Evolutionary conservation across 2,797 vertebrate genomes (phyloP), one percentile per base, ranked within the genome.

Genomic region (Numenius phaeopus): DNA sequence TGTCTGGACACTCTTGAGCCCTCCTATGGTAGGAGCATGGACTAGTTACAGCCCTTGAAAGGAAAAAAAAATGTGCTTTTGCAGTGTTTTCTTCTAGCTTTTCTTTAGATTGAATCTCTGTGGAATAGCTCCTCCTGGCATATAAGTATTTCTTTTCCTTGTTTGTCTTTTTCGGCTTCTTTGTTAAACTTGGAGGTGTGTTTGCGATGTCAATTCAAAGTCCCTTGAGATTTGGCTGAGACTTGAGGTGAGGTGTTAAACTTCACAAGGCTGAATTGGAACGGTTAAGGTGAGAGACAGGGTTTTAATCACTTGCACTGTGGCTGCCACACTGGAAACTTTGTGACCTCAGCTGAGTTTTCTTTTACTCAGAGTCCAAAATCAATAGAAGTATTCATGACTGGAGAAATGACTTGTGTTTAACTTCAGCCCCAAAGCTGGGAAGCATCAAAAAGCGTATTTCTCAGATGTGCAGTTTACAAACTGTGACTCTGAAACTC

Each of bases 151-250:
- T 90, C 69, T 67, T 81, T 73, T 86, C 52, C 83, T 95, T 96
- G 54, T 96, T 97, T 97, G 89, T 89, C 95, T 91, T 95, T 96
- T 97, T 86, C 8, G 8, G 47, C 79, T 90, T 94, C 87, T 97
- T 95, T 97, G 94, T 98, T 98, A 98, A 98, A 97, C 97, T 97
- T 93, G 93, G 95, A 98, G 95, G 95, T 96, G 97, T 98, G 95
- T 96, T 98, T 98, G 95, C 62, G 72, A 96, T 97, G 95, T 97
- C 96, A 96, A 62, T 97, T 98, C 97, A 96, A 97, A 98, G 96
- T 89, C 94, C 83, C 95, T 90, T 70, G 94, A 95, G 96, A 96
- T 92, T 86, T 92, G 79, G 23, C 92, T 96, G 93, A 95, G 94
- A 92, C 84, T 97, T 93, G 90, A 98, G 97, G 96, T 97, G 97